phyloP scores from a whole-genome alignment of 2,888 invertebrate species.

The Drosophila colorata region DNA sequence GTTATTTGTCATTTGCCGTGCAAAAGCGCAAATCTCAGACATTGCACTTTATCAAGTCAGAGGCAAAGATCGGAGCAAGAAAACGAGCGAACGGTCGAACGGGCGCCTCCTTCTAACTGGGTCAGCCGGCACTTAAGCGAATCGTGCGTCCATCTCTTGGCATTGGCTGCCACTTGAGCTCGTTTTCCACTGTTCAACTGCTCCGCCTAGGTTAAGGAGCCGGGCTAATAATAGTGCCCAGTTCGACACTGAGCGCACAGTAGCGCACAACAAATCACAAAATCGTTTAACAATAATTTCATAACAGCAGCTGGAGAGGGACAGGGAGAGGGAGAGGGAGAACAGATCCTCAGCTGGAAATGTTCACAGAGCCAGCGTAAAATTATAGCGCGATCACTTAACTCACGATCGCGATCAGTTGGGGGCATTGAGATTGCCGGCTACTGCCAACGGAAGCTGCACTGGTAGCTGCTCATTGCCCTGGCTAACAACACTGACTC shows the following conservation, averaged over 20 bases:
- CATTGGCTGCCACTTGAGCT: constrained; percentile 74
- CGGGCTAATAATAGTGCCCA: constrained; percentile 63
- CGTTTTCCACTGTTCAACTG: constrained; percentile 21
- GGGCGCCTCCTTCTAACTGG: constrained; percentile 62
- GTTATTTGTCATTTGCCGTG: constrained; percentile 78
- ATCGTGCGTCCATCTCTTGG: constrained; percentile 74
- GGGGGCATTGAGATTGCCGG: constrained; percentile 83
- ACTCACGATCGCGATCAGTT: constrained; percentile 84
- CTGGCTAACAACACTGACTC: constrained; percentile 27
- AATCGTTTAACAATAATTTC: constrained; percentile 82
- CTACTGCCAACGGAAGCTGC: constrained; percentile 77
- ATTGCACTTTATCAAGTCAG: constrained; percentile 73
- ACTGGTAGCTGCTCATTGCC: constrained; percentile 45
- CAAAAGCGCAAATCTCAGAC: constrained; percentile 74
- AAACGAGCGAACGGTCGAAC: background rate
- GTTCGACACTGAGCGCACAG: constrained; percentile 60
- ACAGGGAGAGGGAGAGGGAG: background rate
- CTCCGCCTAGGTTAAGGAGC: constrained; percentile 59
- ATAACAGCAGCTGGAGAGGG: constrained; percentile 62
- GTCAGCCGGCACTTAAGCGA: constrained; percentile 79
- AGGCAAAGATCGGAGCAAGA: constrained; percentile 46
- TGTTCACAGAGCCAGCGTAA: constrained; percentile 70
- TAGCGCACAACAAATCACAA: constrained; percentile 80
- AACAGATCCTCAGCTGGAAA: constrained; percentile 18
- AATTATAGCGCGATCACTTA: constrained; percentile 86